Percentiles rank a stretch among this genome's conserved stretches.
phyloP scores from a whole-genome alignment of 2,113 vertebrate genomes.

The Cairina moschata region DNA sequence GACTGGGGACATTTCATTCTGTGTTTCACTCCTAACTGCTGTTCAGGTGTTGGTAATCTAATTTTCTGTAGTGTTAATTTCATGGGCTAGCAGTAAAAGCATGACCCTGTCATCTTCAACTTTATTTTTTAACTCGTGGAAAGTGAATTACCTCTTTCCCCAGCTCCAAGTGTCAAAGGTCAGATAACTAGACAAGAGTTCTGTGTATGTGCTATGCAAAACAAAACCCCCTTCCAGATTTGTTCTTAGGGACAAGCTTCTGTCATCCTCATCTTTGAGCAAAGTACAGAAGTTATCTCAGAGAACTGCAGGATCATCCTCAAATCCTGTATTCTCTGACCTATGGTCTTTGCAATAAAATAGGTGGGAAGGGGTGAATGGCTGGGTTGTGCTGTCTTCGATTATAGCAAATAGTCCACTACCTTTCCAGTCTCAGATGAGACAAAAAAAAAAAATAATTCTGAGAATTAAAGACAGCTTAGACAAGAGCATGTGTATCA shows the following conservation, averaged over 20 bases:
- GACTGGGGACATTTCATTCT: not conserved
- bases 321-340: not conserved
- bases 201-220: not conserved
- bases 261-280: not conserved
- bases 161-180: not conserved
- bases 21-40: not conserved
- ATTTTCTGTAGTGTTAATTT: not conserved
- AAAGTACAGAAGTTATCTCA: not conserved
- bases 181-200: not conserved
- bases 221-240: not conserved
- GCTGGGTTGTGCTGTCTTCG: not conserved
- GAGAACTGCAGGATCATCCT: not conserved
- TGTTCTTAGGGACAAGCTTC: not conserved
- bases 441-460: not conserved
- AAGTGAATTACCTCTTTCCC: not conserved
- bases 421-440: not conserved
- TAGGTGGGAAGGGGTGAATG: not conserved
- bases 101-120: not conserved
- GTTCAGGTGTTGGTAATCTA: not conserved
- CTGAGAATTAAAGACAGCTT: not conserved
- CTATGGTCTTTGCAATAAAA: not conserved
- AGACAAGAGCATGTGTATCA: not conserved
- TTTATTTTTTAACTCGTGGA: not conserved
- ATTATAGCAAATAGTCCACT: not conserved
- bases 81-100: not conserved